Conservation (phyloP, 2,888 invertebrate species). For the Ctena decussata region DNA sequence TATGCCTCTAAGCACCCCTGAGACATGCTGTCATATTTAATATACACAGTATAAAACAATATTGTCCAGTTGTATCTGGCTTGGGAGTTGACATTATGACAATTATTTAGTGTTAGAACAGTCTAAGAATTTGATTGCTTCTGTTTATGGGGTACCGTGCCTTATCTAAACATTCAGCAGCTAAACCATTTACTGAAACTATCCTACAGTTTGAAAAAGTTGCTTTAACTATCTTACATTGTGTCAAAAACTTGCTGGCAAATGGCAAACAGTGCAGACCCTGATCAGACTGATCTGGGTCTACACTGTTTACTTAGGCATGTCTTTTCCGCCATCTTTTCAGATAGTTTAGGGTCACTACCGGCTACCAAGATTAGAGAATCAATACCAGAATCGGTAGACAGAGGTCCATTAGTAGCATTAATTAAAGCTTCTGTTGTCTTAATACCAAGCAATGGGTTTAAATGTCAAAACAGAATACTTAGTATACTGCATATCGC, state of each 20-base stretch:
- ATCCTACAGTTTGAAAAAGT: too few relatives aligned
- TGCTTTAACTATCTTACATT: too few relatives aligned
- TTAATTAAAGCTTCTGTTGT: neutral
- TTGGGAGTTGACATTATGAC: neutral
- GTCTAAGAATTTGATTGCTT: conserved; percentile 13
- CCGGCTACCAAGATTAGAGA: neutral
- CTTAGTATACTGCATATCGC: too few relatives aligned
- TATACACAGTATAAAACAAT: conserved; percentile 3
- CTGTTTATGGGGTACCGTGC: conserved; percentile 5
- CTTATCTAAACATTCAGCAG: too few relatives aligned
- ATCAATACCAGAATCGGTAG: neutral
- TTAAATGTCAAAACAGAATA: neutral
- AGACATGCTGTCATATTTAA: conserved; percentile 2
- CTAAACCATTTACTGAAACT: too few relatives aligned
- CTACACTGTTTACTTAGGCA: too few relatives aligned
- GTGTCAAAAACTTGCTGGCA: too few relatives aligned
- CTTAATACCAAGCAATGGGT: neutral
- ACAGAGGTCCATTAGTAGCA: neutral
- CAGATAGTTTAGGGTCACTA: too few relatives aligned
- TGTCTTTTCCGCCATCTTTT: too few relatives aligned
- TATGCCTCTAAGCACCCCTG: neutral
- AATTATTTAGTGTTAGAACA: neutral
- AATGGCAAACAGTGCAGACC: too few relatives aligned
- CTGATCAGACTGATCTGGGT: too few relatives aligned
- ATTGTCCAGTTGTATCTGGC: neutral